Evolutionary conservation across 2,113 vertebrate genomes (phyloP).

Genomic region (Calonectris borealis): DNA sequence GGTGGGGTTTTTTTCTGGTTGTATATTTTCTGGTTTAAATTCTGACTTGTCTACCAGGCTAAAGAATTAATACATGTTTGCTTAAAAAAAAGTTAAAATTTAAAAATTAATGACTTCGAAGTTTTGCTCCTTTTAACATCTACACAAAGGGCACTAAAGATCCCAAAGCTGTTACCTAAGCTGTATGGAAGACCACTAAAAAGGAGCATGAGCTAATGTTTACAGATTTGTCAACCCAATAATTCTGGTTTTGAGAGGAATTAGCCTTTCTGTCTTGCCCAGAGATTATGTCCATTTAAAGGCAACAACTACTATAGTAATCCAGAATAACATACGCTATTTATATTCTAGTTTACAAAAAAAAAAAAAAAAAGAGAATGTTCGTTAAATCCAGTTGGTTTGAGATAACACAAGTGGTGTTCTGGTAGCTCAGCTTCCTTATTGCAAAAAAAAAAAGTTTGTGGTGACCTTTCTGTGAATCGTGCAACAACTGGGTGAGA

Average conservation of each 20-base stretch:
- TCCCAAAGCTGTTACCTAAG: neutral
- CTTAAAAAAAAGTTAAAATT: neutral
- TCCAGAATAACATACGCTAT: neutral
- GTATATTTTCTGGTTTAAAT: neutral
- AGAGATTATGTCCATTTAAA: neutral
- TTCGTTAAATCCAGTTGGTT: neutral
- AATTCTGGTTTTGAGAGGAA: neutral
- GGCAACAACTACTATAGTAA: neutral
- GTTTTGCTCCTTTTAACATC: neutral
- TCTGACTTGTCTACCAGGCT: neutral
- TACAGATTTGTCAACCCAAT: neutral
- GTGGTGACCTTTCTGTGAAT: neutral
- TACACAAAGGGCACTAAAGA: neutral
- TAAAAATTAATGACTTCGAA: neutral
- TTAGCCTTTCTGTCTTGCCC: neutral
- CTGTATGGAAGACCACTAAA: neutral
- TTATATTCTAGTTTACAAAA: neutral
- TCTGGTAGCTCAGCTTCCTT: neutral
- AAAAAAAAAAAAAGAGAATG: neutral
- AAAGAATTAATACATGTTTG: neutral
- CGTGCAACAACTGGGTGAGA: neutral
- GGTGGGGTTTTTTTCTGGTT: accelerated
- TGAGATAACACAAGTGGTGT: neutral
- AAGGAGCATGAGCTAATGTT: neutral
- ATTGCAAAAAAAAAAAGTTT: neutral